Base-by-base conservation (phyloP, 2,888 invertebrate genomes). In the Meloe dianella region DNA sequence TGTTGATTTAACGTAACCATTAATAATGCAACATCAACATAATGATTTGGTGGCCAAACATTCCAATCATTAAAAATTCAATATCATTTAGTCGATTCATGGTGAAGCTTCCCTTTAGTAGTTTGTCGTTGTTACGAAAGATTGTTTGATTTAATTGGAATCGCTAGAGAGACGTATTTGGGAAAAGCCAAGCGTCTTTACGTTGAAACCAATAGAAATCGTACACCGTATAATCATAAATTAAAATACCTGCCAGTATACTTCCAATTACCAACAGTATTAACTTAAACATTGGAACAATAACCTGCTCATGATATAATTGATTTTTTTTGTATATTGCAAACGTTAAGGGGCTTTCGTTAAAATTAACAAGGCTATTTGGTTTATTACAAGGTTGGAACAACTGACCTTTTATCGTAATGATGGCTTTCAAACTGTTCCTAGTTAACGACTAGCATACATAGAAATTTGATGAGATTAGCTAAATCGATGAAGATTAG, bases 191-290 rank as follows among this genome's bases (percentile, higher is more conserved):
- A 64, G 58, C 61, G 8, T 17, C 10, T 41, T 5, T 7, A 38
- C 59, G 57, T 61, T 64, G 47, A 66, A 66, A 64, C 65, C 66
- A 66, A 61, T n/a, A n/a, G n/a, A n/a, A n/a, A n/a, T n/a, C n/a
- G n/a, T n/a, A n/a, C 63, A 69, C 61, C 59, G 58, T 60, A 47
- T 27, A 54, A 57, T 67, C 64, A 67, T 73, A 73, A 73, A 73
- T 73, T 73, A 68, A 66, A 67, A 47, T 63, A 61, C 24, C 68
- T 68, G 69, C 66, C 73, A 67, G 71, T 73, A 69, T 71, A 73
- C 69, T 73, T 71, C 71, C 71, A 73, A 73, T 71, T 73, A 73
- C 68, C 63, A 64, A 38, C 65, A 68, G 70, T 71, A 71, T 73
- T 70, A 73, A 71, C 70, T 65, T 64, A 63, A 63, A 54, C 24